A percentile compares a stretch with the other conserved stretches of the same genome.
phyloP scores from a whole-genome alignment of 2,113 vertebrate genomes.

The Hemichromis elongatus region DNA sequence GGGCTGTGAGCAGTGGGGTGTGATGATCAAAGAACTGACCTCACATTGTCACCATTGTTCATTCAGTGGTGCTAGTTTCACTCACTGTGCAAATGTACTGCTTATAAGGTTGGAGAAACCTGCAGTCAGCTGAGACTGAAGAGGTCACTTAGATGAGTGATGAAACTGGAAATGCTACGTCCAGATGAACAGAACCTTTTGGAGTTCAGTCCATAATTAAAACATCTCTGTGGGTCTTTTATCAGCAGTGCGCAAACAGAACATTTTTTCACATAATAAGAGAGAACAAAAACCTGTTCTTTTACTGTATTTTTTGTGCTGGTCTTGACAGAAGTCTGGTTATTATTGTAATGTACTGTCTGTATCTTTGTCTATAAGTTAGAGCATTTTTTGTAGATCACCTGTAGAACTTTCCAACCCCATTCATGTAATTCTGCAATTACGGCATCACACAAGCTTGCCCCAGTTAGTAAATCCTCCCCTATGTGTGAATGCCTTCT shows the following conservation, averaged over 20 bases:
- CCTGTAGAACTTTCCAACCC: not conserved
- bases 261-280: not conserved
- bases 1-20: too few relatives aligned
- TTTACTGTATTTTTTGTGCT: not conserved
- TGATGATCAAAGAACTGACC: too few relatives aligned
- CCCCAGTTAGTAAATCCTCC: not conserved
- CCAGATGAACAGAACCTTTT: not conserved
- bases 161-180: not conserved
- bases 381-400: not conserved
- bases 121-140: not conserved
- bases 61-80: too few relatives aligned
- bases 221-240: not conserved
- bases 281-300: rapidly evolving
- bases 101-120: too few relatives aligned
- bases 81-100: too few relatives aligned
- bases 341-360: not conserved
- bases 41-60: too few relatives aligned
- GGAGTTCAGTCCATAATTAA: not conserved
- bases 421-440: not conserved
- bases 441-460: not conserved
- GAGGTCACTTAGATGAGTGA: not conserved
- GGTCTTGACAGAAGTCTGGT: not conserved
- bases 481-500: not conserved
- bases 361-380: not conserved
- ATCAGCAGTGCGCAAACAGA: not conserved